A percentile compares a stretch with the other conserved stretches of the same genome.
These are phyloP conservation scores for Holocentrus rufus DNA, from an alignment of 2,797 vertebrate species.

Conservation along the genomic window DNA sequence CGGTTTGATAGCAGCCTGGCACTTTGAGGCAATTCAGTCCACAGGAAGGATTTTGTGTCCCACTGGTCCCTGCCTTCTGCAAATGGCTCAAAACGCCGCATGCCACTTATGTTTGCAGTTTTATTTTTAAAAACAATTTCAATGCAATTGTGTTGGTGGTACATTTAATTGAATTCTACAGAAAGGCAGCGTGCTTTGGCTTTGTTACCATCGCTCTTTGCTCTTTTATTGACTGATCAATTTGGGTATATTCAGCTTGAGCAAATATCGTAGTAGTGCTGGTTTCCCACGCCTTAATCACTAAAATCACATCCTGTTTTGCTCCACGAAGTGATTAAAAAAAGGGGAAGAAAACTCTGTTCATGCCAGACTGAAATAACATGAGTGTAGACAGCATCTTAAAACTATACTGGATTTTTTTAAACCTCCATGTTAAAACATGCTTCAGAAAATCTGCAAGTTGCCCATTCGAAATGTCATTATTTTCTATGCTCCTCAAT, in stretches of 20 bases:
- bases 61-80: conserved; percentile 46
- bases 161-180: conserved; percentile 30
- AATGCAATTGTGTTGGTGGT: conserved; percentile 14
- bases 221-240: conserved; percentile 16
- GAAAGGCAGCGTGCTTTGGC: conserved; percentile 28
- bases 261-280: no score
- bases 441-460: no score
- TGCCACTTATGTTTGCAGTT: conserved; percentile 41
- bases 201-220: neutral
- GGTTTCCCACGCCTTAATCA: no score
- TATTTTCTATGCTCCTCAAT: no score
- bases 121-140: conserved; percentile 38
- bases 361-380: no score
- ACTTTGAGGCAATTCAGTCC: conserved; percentile 64
- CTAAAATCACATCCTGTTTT: no score
- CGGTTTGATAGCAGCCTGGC: conserved; percentile 64
- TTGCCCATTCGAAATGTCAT: no score
- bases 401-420: no score
- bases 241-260: neutral
- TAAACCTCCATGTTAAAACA: no score
- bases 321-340: no score
- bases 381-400: no score
- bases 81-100: conserved; percentile 28
- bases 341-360: no score
- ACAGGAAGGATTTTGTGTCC: conserved; percentile 44